phyloP scores from a whole-genome alignment of 1,140 invertebrate species.

The Drosophila nannoptera region DNA sequence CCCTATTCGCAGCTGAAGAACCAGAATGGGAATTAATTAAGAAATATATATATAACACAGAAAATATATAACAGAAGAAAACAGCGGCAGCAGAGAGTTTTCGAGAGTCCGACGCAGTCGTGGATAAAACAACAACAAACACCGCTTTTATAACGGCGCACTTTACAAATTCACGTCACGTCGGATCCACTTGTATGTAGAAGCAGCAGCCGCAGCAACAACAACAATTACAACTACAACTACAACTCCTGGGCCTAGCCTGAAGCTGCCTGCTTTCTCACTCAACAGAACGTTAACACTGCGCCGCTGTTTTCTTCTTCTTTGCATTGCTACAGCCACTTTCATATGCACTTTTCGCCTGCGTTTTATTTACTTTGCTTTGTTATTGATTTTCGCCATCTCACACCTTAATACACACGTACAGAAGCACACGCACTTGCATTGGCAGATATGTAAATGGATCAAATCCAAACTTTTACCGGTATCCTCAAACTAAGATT shows the following conservation, averaged over 20 bases:
- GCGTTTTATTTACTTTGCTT: conserved; percentile 69
- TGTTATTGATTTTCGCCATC: conserved; percentile 70
- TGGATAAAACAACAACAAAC: conserved; percentile 28
- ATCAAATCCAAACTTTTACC: conserved; percentile 6
- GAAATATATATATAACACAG: conserved; percentile 33
- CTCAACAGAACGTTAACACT: conserved; percentile 21
- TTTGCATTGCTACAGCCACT: conserved; percentile 16
- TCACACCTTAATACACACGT: conserved; percentile 39
- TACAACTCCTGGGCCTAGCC: conserved; percentile 18
- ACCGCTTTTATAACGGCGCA: conserved; percentile 35
- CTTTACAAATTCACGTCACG: conserved; percentile 72
- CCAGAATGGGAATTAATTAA: conserved; percentile 52
- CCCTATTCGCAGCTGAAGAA: conserved; percentile 61
- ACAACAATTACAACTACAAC: too few relatives aligned
- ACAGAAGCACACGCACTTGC: conserved; percentile 2
- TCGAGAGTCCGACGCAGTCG: conserved; percentile 16
- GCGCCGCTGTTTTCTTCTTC: conserved; percentile 31
- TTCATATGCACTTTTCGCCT: conserved; percentile 63
- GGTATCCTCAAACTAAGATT: conserved; percentile 23
- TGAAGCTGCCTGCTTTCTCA: conserved; percentile 36
- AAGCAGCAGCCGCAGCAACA: conserved; percentile 15
- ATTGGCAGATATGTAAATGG: not conserved
- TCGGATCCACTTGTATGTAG: conserved; percentile 22
- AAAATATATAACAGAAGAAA: conserved; percentile 12
- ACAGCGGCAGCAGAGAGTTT: conserved; percentile 7